phyloP scores from a whole-genome alignment of 2,888 invertebrate species.

The Fissipunctia ypsillon region DNA sequence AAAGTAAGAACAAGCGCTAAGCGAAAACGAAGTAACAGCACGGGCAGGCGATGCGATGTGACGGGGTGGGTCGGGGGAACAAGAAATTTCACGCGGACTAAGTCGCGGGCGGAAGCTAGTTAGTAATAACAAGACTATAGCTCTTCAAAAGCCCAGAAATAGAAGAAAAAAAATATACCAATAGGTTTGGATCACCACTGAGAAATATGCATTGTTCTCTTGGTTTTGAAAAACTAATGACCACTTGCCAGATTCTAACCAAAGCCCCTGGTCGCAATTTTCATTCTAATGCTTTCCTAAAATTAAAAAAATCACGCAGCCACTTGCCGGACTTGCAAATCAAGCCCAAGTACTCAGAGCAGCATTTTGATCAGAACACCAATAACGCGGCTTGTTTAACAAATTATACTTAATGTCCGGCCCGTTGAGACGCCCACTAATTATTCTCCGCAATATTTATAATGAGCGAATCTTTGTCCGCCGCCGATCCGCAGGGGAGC shows the following conservation, averaged over 20 bases:
- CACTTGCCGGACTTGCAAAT: too few relatives aligned
- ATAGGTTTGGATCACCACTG: not conserved
- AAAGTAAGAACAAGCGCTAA: too few relatives aligned
- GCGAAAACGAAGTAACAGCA: too few relatives aligned
- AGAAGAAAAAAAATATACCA: not conserved
- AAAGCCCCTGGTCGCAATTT: not conserved
- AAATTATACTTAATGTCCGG: slow-evolving; percentile 38
- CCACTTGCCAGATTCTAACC: not conserved
- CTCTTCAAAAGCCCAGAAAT: not conserved
- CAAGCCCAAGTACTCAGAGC: not conserved
- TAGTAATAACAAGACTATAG: not conserved
- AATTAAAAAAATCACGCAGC: not conserved
- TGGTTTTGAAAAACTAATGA: not conserved
- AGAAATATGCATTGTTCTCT: not conserved
- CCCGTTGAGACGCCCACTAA: slow-evolving; percentile 29
- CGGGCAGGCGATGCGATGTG: too few relatives aligned
- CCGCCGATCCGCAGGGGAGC: slow-evolving; percentile 6
- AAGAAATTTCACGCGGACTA: too few relatives aligned
- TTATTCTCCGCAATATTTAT: slow-evolving; percentile 56
- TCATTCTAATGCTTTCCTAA: not conserved
- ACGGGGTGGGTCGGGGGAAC: too few relatives aligned
- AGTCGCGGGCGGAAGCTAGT: too few relatives aligned
- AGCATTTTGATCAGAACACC: slow-evolving; percentile 12
- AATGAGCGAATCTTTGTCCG: slow-evolving; percentile 48
- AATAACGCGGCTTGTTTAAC: slow-evolving; percentile 47